Percentiles rank a stretch among this genome's conserved stretches.
These are phyloP conservation scores for Venusia cambrica DNA, from an alignment of 2,888 invertebrate species.

Conservation along the genomic window DNA sequence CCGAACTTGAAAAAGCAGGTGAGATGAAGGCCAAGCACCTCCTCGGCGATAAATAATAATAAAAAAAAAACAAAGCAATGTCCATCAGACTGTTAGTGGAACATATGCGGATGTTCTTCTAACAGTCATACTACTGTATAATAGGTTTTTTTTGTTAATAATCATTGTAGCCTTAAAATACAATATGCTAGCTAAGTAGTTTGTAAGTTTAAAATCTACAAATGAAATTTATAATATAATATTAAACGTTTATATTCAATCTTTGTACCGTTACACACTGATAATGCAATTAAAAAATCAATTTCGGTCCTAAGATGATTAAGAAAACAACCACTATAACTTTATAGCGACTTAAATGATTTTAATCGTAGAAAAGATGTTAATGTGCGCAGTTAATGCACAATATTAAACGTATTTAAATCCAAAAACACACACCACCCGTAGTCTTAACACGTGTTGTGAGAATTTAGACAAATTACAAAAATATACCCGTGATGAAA, in stretches of 20 bases:
- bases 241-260: slow-evolving; percentile 3
- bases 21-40: too few species aligned
- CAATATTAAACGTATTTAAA: slow-evolving; percentile 24
- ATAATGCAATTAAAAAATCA: slow-evolving; percentile 20
- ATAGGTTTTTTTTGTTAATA: too few species aligned
- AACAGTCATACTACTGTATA: too few species aligned
- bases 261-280: slow-evolving; percentile 8
- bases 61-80: too few species aligned
- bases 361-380: slow-evolving; percentile 26
- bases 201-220: too few species aligned
- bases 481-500: slow-evolving; percentile 35
- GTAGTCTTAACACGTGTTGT: slow-evolving; percentile 38
- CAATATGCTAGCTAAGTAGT: too few species aligned
- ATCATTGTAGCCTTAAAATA: too few species aligned
- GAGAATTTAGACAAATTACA: slow-evolving; percentile 60
- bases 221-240: too few species aligned
- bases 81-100: too few species aligned
- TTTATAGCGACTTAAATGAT: slow-evolving; percentile 27
- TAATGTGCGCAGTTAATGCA: slow-evolving; percentile 25
- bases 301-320: slow-evolving; percentile 22
- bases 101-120: too few species aligned
- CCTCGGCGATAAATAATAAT: too few species aligned
- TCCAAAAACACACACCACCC: slow-evolving; percentile 32
- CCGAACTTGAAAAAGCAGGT: too few species aligned
- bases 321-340: slow-evolving; percentile 28